These are phyloP conservation scores for Kuschelorhynchus macadamiae DNA, from an alignment of 2,888 invertebrate genomes.

Conservation along the genomic window DNA sequence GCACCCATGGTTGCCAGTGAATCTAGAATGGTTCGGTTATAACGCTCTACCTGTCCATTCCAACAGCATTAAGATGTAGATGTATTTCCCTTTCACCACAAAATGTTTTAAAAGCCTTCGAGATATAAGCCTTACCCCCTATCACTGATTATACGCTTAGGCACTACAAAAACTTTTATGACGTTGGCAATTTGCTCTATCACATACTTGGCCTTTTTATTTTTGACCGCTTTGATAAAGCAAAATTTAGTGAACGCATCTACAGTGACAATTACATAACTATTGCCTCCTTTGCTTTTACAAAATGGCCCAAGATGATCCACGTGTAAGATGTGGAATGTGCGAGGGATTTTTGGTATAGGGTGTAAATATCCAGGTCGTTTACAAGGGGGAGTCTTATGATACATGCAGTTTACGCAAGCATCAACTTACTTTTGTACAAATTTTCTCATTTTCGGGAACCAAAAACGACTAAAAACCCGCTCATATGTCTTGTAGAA, in stretches of 20 bases:
- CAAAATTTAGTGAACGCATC: slow-evolving; percentile 58
- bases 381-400: slow-evolving; percentile 18
- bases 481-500: too few relatives aligned
- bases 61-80: neutral
- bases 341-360: slow-evolving; percentile 40
- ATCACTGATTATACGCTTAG: slow-evolving; percentile 11
- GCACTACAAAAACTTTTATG: slow-evolving; percentile 1
- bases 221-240: slow-evolving; percentile 4
- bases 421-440: slow-evolving; percentile 26
- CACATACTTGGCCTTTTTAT: slow-evolving; percentile 5
- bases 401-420: slow-evolving; percentile 41
- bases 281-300: slow-evolving; percentile 58
- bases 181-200: neutral
- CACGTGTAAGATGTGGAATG: slow-evolving; percentile 53
- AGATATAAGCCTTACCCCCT: slow-evolving; percentile 9
- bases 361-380: slow-evolving; percentile 42
- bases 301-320: slow-evolving; percentile 66
- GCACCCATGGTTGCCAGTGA: too few relatives aligned
- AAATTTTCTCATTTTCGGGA: neutral
- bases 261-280: slow-evolving; percentile 60
- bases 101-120: neutral
- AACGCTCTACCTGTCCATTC: too few relatives aligned
- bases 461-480: neutral
- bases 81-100: slow-evolving; percentile 3
- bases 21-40: too few relatives aligned